These are phyloP conservation scores for Leptopilina boulardi DNA, from an alignment of 1,140 invertebrate species.

Conservation along the genomic window DNA sequence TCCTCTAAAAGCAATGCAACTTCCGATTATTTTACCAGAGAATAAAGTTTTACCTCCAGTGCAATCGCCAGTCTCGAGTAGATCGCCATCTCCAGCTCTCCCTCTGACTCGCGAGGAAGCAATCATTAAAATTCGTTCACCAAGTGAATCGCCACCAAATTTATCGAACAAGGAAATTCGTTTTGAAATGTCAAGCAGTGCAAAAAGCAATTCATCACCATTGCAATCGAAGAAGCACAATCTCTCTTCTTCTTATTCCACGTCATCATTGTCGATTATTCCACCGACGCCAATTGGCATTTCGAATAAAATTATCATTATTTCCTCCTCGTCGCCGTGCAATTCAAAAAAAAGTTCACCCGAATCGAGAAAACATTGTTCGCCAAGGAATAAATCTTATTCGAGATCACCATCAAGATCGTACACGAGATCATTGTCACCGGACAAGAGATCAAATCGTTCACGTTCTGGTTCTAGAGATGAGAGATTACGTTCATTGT, in stretches of 20 bases:
- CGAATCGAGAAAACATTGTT: conserved; percentile 45
- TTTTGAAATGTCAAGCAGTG: too few relatives aligned
- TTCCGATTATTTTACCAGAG: conserved; percentile 53
- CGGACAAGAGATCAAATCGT: conserved; percentile 48
- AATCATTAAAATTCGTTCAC: conserved; percentile 64
- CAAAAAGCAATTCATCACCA: conserved; percentile 38
- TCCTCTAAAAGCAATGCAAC: conserved; percentile 50
- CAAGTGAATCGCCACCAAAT: conserved; percentile 61
- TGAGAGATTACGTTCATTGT: background rate
- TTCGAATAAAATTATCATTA: background rate
- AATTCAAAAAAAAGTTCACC: conserved; percentile 42
- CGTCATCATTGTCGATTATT: conserved; percentile 52
- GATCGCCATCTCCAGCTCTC: conserved; percentile 65
- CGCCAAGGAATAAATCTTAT: conserved; percentile 52
- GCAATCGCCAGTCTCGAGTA: conserved; percentile 61
- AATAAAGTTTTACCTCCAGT: conserved; percentile 47
- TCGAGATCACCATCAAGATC: conserved; percentile 63
- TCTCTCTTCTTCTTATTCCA: conserved; percentile 37
- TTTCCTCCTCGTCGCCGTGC: background rate
- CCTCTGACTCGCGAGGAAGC: conserved; percentile 65
- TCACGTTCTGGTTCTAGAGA: conserved; percentile 54
- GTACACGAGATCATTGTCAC: conserved; percentile 58
- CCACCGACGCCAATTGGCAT: conserved; percentile 45
- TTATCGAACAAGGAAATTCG: conserved; percentile 27
- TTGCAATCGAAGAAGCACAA: conserved; percentile 31